Evolutionary conservation across 2,888 invertebrate genomes (phyloP), one percentile per base, ranked within the genome.

Genomic region (Bombyx huttoni): DNA sequence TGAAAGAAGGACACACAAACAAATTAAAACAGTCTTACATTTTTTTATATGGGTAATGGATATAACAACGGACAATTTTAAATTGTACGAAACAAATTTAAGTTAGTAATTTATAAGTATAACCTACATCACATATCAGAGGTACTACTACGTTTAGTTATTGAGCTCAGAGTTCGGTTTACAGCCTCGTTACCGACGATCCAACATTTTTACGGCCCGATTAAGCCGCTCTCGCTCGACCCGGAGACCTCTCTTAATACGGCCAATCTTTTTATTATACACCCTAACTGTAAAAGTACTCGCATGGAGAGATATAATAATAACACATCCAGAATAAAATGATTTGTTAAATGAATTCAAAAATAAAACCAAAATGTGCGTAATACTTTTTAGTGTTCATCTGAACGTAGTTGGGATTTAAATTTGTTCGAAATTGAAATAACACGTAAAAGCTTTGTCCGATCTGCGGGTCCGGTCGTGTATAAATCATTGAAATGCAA

Each of bases 401-500:
- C 40, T 40, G 9, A 40, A 40, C 8, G 12, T 40, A 10, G 40
- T 40, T 40, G 40, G 9, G 12, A 40, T 40, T 40, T 10, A 40
- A 12, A 10, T 40, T 58, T 24, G 24, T 24, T 40, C 40, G 63
- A 67, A 71, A 73, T 67, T 70, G 68, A 75, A 77, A 80, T 70
- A 76, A 78, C 74, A 74, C 64, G 71, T 67, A 75, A 78, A 79
- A 63, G 76, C 73, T 79, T 77, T 78, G 78, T 79, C 78, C 73
- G 78, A 64, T 73, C 70, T 73, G 73, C 62, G 72, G 3, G 24
- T n/a, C n/a, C n/a, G 68, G 68, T 65, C 62, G 73, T 40, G 40
- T 71, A 82, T 83, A 78, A 78, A 83, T 84, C 78, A 85, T 85
- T 81, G 80, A 86, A 85, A 84, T 81, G 73, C 78, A 82, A 78